These are phyloP conservation scores for Heteromurus nitidus DNA, from an alignment of 2,888 invertebrate species.

Conservation along the genomic window DNA sequence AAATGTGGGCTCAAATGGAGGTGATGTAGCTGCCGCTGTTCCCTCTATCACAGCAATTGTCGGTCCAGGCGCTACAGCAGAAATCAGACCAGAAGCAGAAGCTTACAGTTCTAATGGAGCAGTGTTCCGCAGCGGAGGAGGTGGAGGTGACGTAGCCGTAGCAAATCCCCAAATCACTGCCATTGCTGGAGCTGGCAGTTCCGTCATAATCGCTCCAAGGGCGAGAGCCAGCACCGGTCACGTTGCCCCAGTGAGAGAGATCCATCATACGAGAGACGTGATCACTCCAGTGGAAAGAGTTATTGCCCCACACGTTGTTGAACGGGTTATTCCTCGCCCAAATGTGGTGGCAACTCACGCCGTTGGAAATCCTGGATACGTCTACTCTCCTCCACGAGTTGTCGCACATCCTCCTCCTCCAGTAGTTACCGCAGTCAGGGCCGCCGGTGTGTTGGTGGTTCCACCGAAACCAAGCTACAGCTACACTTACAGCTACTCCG, in stretches of 20 bases:
- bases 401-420: slow-evolving; percentile 46
- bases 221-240: slow-evolving; percentile 63
- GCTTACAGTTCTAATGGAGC: slow-evolving; percentile 44
- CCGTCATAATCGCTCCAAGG: slow-evolving; percentile 64
- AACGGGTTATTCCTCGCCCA: slow-evolving; percentile 9
- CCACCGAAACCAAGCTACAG: slow-evolving; percentile 67
- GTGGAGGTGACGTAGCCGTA: slow-evolving; percentile 61
- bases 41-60: slow-evolving; percentile 71
- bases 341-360: slow-evolving; percentile 41
- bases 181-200: slow-evolving; percentile 68
- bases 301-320: slow-evolving; percentile 24
- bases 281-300: slow-evolving; percentile 26
- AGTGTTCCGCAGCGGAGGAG: slow-evolving; percentile 42
- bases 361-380: slow-evolving; percentile 34
- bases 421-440: slow-evolving; percentile 50
- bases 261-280: slow-evolving; percentile 23
- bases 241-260: slow-evolving; percentile 17
- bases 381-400: slow-evolving; percentile 36
- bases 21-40: slow-evolving; percentile 55
- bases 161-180: slow-evolving; percentile 65
- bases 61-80: slow-evolving; percentile 70
- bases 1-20: slow-evolving; percentile 52
- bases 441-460: slow-evolving; percentile 61
- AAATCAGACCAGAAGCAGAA: slow-evolving; percentile 68
- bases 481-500: slow-evolving; percentile 68